These are phyloP conservation scores for Armadillidium nasatum DNA, from an alignment of 1,140 invertebrate genomes.

Conservation along the genomic window DNA sequence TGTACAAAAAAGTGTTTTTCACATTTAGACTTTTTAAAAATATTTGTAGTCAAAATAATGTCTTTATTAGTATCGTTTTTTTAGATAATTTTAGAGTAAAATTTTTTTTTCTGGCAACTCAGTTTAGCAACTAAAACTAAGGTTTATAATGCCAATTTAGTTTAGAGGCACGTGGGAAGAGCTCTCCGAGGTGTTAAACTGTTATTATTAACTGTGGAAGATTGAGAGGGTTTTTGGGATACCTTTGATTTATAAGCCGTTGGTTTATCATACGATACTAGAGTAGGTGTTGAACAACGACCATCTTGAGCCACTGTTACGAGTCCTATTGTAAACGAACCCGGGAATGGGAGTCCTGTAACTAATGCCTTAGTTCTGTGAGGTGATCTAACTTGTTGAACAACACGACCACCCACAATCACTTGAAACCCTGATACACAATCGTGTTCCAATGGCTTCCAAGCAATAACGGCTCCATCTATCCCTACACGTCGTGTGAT, in stretches of 20 bases:
- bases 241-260: background rate
- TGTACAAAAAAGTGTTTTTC: no score
- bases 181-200: background rate
- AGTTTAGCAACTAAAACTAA: no score
- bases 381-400: slow-evolving; percentile 39
- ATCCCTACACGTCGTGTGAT: slow-evolving; percentile 38
- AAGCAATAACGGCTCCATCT: slow-evolving; percentile 41
- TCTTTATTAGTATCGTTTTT: no score
- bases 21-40: no score
- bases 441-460: slow-evolving; percentile 38
- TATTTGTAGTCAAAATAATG: no score
- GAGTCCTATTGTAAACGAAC: slow-evolving; percentile 35
- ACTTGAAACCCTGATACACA: slow-evolving; percentile 41
- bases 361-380: slow-evolving; percentile 41
- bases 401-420: slow-evolving; percentile 35
- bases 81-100: no score
- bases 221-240: background rate
- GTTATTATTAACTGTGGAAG: background rate
- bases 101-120: no score
- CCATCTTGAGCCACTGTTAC: slow-evolving; percentile 38
- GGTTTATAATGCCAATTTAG: background rate
- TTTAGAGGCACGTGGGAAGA: background rate
- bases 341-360: slow-evolving; percentile 34
- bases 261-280: slow-evolving; percentile 36
- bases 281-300: slow-evolving; percentile 36